These are phyloP conservation scores for Strix uralensis DNA, from an alignment of 2,113 vertebrate genomes.

Conservation along the genomic window DNA sequence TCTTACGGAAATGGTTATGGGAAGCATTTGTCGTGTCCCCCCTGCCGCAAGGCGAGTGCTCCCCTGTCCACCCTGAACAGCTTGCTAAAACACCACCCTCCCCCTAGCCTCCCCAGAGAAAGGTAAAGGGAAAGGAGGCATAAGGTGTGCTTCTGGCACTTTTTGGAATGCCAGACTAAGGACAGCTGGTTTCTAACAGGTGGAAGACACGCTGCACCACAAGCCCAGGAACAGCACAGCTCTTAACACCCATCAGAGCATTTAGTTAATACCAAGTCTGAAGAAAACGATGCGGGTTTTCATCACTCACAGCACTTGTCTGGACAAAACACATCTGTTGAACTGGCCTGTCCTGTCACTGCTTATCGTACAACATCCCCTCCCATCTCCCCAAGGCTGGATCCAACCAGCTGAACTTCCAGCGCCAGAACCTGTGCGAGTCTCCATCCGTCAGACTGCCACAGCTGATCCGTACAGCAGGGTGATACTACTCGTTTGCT, in stretches of 20 bases:
- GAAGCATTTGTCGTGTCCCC: neutral
- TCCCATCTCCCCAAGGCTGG: neutral
- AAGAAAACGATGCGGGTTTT: neutral
- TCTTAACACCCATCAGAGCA: neutral
- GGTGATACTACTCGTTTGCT: neutral
- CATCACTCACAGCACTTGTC: neutral
- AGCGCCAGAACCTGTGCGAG: neutral
- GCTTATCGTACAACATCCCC: neutral
- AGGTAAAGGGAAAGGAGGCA: neutral
- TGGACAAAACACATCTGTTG: neutral
- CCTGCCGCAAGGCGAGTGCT: rapidly evolving
- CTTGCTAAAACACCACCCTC: neutral
- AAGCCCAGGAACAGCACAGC: neutral
- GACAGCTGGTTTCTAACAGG: constrained; percentile 16
- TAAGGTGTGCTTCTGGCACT: neutral
- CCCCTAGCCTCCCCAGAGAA: neutral
- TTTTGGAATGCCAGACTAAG: neutral
- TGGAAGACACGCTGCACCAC: neutral
- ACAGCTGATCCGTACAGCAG: neutral
- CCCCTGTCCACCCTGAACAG: neutral
- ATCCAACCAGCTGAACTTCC: neutral
- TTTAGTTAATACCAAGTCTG: neutral
- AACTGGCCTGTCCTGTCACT: neutral
- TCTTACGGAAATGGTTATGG: neutral
- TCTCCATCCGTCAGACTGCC: neutral